Evolutionary conservation across 2,888 invertebrate genomes (phyloP).

Genomic region (Cremastinae sp.): DNA sequence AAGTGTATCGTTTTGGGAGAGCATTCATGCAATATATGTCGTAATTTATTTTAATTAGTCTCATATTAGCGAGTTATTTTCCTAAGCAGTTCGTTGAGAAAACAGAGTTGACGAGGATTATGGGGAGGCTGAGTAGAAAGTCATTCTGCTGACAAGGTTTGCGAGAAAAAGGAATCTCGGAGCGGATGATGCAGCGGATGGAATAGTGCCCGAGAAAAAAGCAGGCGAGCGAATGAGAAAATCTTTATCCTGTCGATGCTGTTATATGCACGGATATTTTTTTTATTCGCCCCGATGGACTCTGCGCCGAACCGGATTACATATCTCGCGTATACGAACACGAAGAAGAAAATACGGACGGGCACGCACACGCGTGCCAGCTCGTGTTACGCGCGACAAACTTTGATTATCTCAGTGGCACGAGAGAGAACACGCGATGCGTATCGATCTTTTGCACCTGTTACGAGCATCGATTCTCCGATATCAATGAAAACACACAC

Average conservation of each 20-base stretch:
- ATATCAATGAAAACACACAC: constrained; percentile 60
- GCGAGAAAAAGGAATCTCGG: constrained; percentile 9
- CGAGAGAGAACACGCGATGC: constrained; percentile 23
- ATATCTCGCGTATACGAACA: constrained; percentile 2
- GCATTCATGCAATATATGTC: too few species aligned
- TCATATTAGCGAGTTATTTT: too few species aligned
- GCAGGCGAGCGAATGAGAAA: constrained; percentile 14
- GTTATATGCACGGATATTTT: not conserved
- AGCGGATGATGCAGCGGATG: constrained; percentile 34
- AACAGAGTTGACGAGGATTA: not conserved
- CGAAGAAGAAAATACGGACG: not conserved
- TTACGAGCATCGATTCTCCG: constrained; percentile 58
- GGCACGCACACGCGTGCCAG: constrained; percentile 17
- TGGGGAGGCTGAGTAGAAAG: not conserved
- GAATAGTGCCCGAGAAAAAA: constrained; percentile 15
- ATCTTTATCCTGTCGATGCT: constrained; percentile 25
- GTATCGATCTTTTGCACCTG: constrained; percentile 65
- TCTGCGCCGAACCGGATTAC: constrained; percentile 42
- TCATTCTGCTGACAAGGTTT: too few species aligned
- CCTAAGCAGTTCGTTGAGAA: too few species aligned
- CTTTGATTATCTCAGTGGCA: constrained; percentile 52
- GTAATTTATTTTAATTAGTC: too few species aligned
- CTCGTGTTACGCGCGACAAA: constrained; percentile 46
- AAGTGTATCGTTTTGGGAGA: too few species aligned
- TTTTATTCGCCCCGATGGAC: not conserved